Percentiles rank a stretch among this genome's conserved stretches.
phyloP scores from a whole-genome alignment of 2,888 invertebrate species.

The Nephrocerus scutellatus region DNA sequence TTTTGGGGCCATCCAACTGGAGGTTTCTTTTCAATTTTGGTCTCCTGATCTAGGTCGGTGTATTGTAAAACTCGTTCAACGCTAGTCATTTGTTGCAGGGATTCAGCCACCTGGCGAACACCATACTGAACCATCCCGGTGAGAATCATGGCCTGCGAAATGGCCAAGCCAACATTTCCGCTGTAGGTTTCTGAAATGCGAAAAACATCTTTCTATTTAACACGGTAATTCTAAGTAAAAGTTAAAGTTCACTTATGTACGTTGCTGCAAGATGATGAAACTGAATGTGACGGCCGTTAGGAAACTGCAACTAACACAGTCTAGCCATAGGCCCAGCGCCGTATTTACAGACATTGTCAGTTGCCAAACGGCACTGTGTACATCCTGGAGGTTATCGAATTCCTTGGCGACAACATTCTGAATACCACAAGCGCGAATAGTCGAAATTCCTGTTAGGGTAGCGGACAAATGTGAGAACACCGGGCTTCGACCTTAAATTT shows the following conservation, averaged over 20 bases:
- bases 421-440: slow-evolving; percentile 73
- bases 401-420: slow-evolving; percentile 65
- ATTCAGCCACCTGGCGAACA: slow-evolving; percentile 64
- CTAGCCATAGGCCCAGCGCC: slow-evolving; percentile 70
- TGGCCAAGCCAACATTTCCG: slow-evolving; percentile 64
- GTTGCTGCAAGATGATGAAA: slow-evolving; percentile 54
- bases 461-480: slow-evolving; percentile 88
- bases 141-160: slow-evolving; percentile 61
- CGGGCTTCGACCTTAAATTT: slow-evolving; percentile 65
- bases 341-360: slow-evolving; percentile 42
- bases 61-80: slow-evolving; percentile 69
- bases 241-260: slow-evolving; percentile 45
- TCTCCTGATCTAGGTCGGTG: slow-evolving; percentile 59
- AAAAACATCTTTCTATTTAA: not conserved
- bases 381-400: slow-evolving; percentile 65
- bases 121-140: slow-evolving; percentile 68
- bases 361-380: slow-evolving; percentile 47
- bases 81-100: slow-evolving; percentile 62
- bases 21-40: slow-evolving; percentile 48
- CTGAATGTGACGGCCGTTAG: slow-evolving; percentile 58
- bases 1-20: slow-evolving; percentile 61
- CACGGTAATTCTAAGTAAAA: not conserved
- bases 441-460: slow-evolving; percentile 75
- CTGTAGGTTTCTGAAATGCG: slow-evolving; percentile 48
- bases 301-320: slow-evolving; percentile 62